Conservation (phyloP, 2,113 vertebrate species). For the Asarcornis scutulata region DNA sequence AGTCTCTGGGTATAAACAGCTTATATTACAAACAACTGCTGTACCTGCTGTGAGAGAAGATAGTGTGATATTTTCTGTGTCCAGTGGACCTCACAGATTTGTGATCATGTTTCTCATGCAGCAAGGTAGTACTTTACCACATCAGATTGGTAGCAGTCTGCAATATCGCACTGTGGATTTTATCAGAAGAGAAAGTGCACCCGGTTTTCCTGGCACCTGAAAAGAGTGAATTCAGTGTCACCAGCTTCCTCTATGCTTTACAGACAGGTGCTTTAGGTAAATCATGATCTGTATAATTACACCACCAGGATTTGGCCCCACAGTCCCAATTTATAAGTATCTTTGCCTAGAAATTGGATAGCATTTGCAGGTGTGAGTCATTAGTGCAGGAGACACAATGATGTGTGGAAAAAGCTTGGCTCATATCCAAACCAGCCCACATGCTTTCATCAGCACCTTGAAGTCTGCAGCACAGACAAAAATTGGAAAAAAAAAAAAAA, state of each 20-base stretch:
- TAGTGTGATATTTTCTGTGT: not conserved
- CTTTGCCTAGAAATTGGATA: conserved; percentile 49
- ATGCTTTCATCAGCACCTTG: conserved; percentile 44
- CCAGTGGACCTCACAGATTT: not conserved
- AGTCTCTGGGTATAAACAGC: not conserved
- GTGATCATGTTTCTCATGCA: not conserved
- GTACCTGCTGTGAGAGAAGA: not conserved
- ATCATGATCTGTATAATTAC: not conserved
- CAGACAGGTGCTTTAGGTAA: not conserved
- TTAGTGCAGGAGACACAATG: conserved; percentile 66
- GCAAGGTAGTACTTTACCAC: not conserved
- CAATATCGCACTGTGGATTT: not conserved
- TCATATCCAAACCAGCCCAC: conserved; percentile 49
- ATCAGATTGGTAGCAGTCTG: not conserved
- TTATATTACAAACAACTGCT: not conserved
- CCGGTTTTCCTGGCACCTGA: not conserved
- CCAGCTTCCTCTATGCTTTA: not conserved
- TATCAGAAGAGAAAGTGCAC: not conserved
- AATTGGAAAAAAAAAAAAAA: no score
- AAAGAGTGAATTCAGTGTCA: not conserved
- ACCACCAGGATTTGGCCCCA: not conserved
- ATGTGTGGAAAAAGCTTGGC: conserved; percentile 59
- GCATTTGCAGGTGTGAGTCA: conserved; percentile 64
- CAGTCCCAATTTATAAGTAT: conserved; percentile 45
- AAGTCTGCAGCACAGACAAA: conserved; percentile 33